Conservation (phyloP, 23 tunicate species). For the Styela clava region DNA sequence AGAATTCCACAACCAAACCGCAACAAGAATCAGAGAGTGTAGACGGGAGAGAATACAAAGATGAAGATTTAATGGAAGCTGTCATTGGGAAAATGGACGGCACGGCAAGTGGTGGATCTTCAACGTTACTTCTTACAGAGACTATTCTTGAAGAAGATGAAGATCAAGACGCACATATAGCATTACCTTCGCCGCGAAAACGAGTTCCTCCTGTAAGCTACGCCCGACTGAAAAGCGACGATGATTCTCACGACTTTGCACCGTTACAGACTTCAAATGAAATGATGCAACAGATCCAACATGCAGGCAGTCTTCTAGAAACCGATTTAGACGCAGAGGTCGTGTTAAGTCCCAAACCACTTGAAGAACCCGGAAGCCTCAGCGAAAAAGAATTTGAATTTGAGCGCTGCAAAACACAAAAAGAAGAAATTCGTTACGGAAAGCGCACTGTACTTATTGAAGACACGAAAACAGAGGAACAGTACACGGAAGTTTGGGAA, state of each 20-base stretch:
- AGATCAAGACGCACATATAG: not conserved
- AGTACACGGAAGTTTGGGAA: not conserved
- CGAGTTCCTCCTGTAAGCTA: not conserved
- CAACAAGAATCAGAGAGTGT: not conserved
- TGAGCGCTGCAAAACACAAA: not conserved
- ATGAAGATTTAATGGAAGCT: slow-evolving; percentile 10
- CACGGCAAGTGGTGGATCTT: slow-evolving; percentile 3
- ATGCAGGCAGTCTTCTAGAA: not conserved
- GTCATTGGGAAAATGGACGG: slow-evolving; percentile 30
- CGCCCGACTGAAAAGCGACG: not conserved
- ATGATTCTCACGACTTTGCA: not conserved
- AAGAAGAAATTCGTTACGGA: not conserved
- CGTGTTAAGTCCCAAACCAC: not conserved
- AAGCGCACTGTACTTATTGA: not conserved
- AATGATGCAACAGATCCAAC: not conserved
- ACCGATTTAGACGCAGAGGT: slow-evolving; percentile 9
- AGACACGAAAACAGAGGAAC: not conserved
- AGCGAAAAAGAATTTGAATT: not conserved
- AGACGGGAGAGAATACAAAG: slow-evolving; percentile 10
- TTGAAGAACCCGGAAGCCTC: not conserved
- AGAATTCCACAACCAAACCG: not conserved
- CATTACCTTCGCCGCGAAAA: not conserved
- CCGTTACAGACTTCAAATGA: not conserved
- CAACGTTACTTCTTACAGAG: slow-evolving; percentile 40
- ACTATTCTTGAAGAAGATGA: slow-evolving; percentile 76